Percentiles rank a stretch among this genome's conserved stretches.
Conservation (phyloP, 2,888 invertebrate species). For the Anthophora plumipes region DNA sequence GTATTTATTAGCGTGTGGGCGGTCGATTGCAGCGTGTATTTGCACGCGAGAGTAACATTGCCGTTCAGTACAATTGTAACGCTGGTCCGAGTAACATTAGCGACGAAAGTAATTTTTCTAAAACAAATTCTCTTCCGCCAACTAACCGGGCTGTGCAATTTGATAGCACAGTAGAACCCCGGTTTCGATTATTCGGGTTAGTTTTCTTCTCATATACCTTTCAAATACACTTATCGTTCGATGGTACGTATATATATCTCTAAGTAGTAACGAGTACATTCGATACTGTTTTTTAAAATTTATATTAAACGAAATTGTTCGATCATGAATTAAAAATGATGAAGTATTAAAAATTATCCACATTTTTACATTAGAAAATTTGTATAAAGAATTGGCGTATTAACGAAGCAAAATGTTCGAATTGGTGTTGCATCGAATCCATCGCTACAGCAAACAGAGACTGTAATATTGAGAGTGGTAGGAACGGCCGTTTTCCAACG, state of each 20-base stretch:
- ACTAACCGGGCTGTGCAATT: neutral
- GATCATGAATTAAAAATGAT: too few species aligned
- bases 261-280: neutral
- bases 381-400: too few species aligned
- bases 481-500: conserved; percentile 25
- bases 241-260: neutral
- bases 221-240: neutral
- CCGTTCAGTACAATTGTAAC: conserved; percentile 46
- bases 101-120: neutral
- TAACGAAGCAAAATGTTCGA: neutral
- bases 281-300: neutral
- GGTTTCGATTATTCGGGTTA: neutral
- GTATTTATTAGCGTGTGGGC: conserved; percentile 59
- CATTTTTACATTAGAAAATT: too few species aligned
- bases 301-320: too few species aligned
- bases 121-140: neutral
- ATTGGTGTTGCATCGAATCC: neutral
- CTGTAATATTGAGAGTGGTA: neutral
- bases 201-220: neutral
- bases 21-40: conserved; percentile 39
- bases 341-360: too few species aligned
- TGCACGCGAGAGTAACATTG: conserved; percentile 59
- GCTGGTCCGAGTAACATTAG: conserved; percentile 30
- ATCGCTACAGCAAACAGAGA: neutral
- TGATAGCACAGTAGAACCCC: neutral